Percentiles rank a stretch among this genome's conserved stretches.
These are phyloP conservation scores for Macropus fuliginosus DNA, from an alignment of 2,797 vertebrate species.

Conservation along the genomic window DNA sequence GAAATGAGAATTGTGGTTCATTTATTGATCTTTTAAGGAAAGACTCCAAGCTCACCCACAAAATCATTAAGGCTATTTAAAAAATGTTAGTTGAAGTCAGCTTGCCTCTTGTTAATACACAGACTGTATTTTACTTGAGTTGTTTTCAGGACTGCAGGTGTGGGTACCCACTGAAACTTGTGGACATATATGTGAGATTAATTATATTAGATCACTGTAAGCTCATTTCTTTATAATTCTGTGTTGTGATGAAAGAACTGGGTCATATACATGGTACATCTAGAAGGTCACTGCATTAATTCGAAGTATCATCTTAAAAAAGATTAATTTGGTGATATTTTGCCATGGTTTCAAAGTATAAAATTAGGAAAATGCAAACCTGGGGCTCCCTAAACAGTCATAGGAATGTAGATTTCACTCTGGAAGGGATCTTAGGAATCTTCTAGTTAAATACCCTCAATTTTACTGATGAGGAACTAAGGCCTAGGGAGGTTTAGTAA, in stretches of 20 bases:
- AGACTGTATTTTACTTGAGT: background rate
- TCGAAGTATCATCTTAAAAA: background rate
- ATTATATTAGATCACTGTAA: background rate
- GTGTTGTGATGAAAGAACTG: background rate
- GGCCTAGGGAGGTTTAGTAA: background rate
- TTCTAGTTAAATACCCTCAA: background rate
- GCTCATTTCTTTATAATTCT: background rate
- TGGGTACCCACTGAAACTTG: background rate
- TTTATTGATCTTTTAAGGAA: background rate
- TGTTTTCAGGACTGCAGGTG: background rate
- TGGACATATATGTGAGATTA: background rate
- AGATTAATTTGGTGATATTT: background rate
- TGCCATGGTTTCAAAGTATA: background rate
- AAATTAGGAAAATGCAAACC: background rate
- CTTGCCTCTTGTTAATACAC: background rate
- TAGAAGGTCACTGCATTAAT: background rate
- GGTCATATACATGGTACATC: background rate
- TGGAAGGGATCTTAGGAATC: background rate
- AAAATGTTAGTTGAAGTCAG: background rate
- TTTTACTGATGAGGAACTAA: background rate
- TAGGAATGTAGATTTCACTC: background rate
- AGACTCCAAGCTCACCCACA: background rate
- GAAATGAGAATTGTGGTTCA: background rate
- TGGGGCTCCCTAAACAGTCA: background rate
- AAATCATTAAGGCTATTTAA: background rate